phyloP scores from a whole-genome alignment of 2,797 vertebrate species.

The Cetoscarus ocellatus region DNA sequence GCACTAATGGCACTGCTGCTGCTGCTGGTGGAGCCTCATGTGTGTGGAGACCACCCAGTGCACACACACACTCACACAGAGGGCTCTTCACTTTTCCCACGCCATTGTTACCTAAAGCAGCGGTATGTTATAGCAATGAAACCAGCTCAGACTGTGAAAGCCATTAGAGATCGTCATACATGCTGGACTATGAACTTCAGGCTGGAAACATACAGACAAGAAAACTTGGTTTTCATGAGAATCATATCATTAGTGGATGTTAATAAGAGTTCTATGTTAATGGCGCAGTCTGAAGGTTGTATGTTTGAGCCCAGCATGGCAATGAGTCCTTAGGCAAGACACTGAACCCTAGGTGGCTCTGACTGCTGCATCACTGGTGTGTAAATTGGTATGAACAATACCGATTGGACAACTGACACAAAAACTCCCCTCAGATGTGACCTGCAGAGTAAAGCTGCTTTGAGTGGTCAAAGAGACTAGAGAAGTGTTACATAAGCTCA shows the following conservation, averaged over 20 bases:
- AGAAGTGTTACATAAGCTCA: no score
- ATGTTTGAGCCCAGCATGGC: no score
- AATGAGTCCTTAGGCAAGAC: no score
- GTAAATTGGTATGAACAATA: no score
- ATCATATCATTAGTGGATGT: not conserved
- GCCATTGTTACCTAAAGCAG: slow-evolving; percentile 67
- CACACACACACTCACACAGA: slow-evolving; percentile 56
- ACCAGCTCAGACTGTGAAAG: slow-evolving; percentile 57
- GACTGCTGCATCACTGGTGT: no score
- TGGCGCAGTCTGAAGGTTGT: no score
- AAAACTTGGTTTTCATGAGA: not conserved
- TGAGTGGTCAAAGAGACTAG: no score
- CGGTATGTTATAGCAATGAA: slow-evolving; percentile 57
- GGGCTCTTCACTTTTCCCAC: slow-evolving; percentile 71
- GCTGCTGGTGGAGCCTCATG: slow-evolving; percentile 71
- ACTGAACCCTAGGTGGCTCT: no score
- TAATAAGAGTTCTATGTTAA: not conserved
- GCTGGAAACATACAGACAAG: not conserved
- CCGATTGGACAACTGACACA: no score
- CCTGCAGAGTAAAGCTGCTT: no score
- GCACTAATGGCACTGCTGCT: slow-evolving; percentile 81
- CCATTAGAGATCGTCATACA: slow-evolving; percentile 27
- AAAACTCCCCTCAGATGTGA: no score
- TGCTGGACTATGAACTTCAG: slow-evolving; percentile 4
- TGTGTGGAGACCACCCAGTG: slow-evolving; percentile 76